Evolutionary conservation across 2,888 invertebrate species (phyloP).

Genomic region (Pachymerium ferrugineum): DNA sequence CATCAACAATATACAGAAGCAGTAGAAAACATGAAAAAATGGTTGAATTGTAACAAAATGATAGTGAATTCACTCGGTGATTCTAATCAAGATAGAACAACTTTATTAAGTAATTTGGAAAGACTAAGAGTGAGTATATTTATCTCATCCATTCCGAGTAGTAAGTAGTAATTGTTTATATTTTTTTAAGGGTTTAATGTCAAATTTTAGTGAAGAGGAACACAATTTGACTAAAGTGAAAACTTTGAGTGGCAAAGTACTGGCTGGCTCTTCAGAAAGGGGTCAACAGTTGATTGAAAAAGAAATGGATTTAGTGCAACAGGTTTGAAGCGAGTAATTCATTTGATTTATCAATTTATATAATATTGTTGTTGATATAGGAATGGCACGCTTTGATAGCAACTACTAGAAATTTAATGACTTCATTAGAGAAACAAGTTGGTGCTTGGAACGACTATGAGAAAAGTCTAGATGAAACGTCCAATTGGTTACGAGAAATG

Average conservation of each 20-base stretch:
- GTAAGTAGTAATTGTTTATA: conserved; percentile 5
- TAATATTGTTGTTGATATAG: conserved; percentile 39
- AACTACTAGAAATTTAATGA: conserved; percentile 72
- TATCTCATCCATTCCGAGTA: background rate
- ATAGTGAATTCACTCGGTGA: conserved; percentile 77
- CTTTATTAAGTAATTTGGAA: conserved; percentile 78
- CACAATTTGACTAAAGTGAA: conserved; percentile 73
- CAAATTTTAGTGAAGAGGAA: conserved; percentile 77
- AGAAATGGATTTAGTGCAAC: conserved; percentile 79
- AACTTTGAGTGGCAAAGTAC: conserved; percentile 78
- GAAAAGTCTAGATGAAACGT: conserved; percentile 72
- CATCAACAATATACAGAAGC: conserved; percentile 84
- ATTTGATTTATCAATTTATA: background rate
- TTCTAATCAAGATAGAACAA: conserved; percentile 72
- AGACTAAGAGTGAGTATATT: conserved; percentile 58
- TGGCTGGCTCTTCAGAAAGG: conserved; percentile 74
- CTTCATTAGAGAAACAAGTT: conserved; percentile 64
- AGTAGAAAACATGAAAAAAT: conserved; percentile 78
- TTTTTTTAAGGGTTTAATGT: conserved; percentile 59
- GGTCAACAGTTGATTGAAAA: conserved; percentile 80
- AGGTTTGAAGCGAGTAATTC: conserved; percentile 53
- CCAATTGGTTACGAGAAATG: conserved; percentile 79
- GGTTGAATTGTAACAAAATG: conserved; percentile 76
- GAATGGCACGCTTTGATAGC: conserved; percentile 66
- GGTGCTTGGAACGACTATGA: conserved; percentile 80